Base-by-base conservation (phyloP, 2,797 vertebrate species). In the Thamnophis elegans region DNA sequence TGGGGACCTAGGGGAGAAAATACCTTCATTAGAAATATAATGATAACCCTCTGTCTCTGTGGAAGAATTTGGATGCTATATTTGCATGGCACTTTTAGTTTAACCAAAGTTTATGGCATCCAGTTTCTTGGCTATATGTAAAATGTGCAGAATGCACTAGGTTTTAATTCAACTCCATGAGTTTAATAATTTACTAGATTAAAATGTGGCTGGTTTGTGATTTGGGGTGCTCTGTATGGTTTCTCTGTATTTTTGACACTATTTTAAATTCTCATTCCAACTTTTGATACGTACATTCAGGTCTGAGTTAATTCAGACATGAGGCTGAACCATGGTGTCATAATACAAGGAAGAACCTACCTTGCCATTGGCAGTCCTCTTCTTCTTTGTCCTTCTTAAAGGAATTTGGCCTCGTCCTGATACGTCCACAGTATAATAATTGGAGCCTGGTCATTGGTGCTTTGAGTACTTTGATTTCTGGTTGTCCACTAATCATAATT, bases 11-110 rank as follows among this genome's bases (percentile, higher is more conserved):
- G 87, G 91, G n/a, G 65, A 54, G 91, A 47, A 89, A 78, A 92
- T 92, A 73, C 56, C 68, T 86, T 42, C 28, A 32, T 90, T 87
- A 51, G 56, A 56, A 56, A 94, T 59, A 25, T 14, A 53, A 56
- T n/a, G 42, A 11, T 42, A 93, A 91, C 58, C 0, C 0, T 88
- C 68, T 58, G n/a, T 68, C 4, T 47, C 82, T 32, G 8, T 65
- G 53, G 53, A 36, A 26, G 28, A 87, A 14, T 28, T 68, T 16
- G 53, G 28, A 36, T 53, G n/a, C 18, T n/a, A n/a, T 89, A 16
- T 53, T 82, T 47, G 22, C 22, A 47, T 12, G 36, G 22, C 1
- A 25, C 4, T 13, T 82, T 47, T 47, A 25, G 10, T 47, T 82
- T 82, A 82, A 47, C 20, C 36, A 47, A 47, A 47, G 73, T 82